Conservation (phyloP, 1,140 invertebrate species). For the Akabosia matsudoensis region DNA sequence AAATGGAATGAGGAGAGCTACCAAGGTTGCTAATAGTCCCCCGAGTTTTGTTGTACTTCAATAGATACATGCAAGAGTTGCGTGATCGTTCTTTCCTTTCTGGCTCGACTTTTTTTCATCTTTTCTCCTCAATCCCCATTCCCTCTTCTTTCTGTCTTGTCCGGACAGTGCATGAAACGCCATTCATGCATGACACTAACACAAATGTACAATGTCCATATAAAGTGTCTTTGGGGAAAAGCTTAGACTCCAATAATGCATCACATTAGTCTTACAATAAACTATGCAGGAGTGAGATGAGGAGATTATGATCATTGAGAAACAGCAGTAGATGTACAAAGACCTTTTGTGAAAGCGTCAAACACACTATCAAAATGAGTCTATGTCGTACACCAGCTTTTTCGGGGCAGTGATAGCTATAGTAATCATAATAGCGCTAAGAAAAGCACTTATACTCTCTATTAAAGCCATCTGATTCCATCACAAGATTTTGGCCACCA, state of each 20-base stretch:
- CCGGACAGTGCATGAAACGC: background rate
- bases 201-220: background rate
- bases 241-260: background rate
- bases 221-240: background rate
- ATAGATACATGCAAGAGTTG: too few species aligned
- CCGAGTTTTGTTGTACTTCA: background rate
- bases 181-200: background rate
- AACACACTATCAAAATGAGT: conserved; percentile 2
- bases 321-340: too few species aligned
- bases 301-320: background rate
- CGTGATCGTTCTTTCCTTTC: background rate
- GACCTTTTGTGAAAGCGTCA: conserved; percentile 7
- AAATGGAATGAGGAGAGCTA: background rate
- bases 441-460: conserved; percentile 18
- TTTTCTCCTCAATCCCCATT: background rate
- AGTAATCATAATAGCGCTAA: conserved; percentile 18
- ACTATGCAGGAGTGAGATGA: too few species aligned
- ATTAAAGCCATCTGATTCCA: conserved; percentile 22
- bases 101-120: background rate
- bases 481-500: conserved; percentile 5
- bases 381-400: background rate
- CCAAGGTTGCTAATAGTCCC: background rate
- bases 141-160: background rate
- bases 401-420: conserved; percentile 9
- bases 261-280: background rate